Base-by-base conservation (phyloP, 2,888 invertebrate genomes). In the Nasonovia ribisnigri region DNA sequence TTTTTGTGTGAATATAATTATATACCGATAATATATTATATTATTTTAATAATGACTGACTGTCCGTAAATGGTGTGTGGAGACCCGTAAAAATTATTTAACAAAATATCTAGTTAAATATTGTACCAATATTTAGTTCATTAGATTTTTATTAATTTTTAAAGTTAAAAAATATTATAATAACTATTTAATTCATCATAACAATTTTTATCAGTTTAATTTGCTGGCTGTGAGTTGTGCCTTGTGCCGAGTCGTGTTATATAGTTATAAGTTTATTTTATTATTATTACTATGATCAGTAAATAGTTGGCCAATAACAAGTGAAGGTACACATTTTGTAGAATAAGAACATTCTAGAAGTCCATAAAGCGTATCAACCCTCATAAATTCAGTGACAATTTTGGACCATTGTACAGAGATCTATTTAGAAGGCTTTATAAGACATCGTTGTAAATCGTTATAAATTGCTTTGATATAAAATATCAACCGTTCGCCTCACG, bases 391-490 rank as follows among this genome's bases (percentile, higher is more conserved):
- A 43, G 60, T n/a, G 89, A 60, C 60, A 67, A 90, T 90, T 60
- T 90, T 46, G n/a, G 46, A 60, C 43, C 57, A 46, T 60, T 90
- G 46, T 46, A 20, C 89, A 20, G 8, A 43, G 60, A 90, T 90
- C 29, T 90, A 60, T 90, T 60, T 46, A n/a, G 60, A 90, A 60
- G 60, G 46, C 60, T 90, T 90, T 67, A 46, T 46, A n/a, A 48
- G 67, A 90, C 46, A 48, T 90, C 90, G 90, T 26, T 67, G n/a
- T n/a, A 46, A 48, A 90, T 90, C 60, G 57, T 57, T 89, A 89
- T 60, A n/a, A 60, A 89, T 20, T n/a, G n/a, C 24, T 60, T 67
- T 90, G 48, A n/a, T 24, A 90, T 90, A 90, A 26, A 90, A 90
- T 67, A 67, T 90, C 67, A 90, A 90, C 46, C 6, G n/a, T 67